Evolutionary conservation across 2,888 invertebrate genomes (phyloP).

Genomic region (Euplagia quadripunctaria): DNA sequence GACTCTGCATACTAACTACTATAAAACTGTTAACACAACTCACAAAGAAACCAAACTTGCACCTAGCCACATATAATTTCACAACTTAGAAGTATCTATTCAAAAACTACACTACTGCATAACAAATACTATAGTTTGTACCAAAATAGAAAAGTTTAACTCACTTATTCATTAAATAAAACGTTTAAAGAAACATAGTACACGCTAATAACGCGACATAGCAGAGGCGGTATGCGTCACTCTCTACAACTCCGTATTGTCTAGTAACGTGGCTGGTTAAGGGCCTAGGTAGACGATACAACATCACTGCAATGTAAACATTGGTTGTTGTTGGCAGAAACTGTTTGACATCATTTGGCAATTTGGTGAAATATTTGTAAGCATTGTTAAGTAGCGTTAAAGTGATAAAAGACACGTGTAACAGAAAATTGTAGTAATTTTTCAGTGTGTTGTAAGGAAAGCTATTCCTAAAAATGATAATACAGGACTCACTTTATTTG

Average conservation of each 20-base stretch:
- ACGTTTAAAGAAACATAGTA: not conserved
- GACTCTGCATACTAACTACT: not conserved
- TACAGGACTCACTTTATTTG: not conserved
- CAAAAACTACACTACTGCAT: not conserved
- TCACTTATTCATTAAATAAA: not conserved
- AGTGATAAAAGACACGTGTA: not conserved
- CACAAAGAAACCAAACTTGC: not conserved
- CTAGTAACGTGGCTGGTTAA: constrained; percentile 30
- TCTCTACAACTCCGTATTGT: constrained; percentile 40
- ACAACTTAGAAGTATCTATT: not conserved
- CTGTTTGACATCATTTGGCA: not conserved
- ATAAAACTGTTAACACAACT: not conserved
- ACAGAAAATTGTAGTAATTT: not conserved
- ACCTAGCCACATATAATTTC: not conserved
- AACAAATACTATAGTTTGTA: not conserved
- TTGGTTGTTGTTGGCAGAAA: not conserved
- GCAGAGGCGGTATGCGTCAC: constrained; percentile 30
- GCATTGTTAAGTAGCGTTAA: not conserved
- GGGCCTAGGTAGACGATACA: constrained; percentile 18
- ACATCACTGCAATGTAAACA: not conserved
- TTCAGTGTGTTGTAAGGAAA: not conserved
- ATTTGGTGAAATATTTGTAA: not conserved
- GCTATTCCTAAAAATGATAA: not conserved
- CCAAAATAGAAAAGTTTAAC: not conserved
- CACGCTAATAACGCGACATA: constrained; percentile 12